phyloP scores from a whole-genome alignment of 2,888 invertebrate genomes.

The Acheta domesticus region DNA sequence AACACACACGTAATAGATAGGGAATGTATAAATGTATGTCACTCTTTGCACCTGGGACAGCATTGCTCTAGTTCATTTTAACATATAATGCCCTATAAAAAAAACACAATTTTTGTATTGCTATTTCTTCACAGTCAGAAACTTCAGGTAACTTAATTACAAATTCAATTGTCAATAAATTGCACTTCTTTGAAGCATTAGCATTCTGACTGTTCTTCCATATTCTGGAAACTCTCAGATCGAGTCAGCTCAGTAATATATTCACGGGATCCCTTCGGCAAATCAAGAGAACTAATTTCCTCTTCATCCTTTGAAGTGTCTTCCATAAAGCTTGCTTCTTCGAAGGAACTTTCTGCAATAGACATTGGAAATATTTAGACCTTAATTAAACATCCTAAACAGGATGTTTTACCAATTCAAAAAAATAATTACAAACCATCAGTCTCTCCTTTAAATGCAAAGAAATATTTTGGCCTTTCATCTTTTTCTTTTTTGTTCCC shows the following conservation, averaged over 20 bases:
- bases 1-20: no score
- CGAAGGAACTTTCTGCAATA: conserved; percentile 35
- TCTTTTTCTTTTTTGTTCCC: conserved; percentile 19
- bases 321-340: conserved; percentile 33
- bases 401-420: neutral
- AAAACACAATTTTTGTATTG: no score
- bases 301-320: conserved; percentile 28
- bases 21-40: no score
- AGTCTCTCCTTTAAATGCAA: conserved; percentile 32
- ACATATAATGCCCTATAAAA: no score
- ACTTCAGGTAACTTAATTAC: neutral
- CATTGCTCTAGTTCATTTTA: no score
- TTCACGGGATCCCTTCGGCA: conserved; percentile 26
- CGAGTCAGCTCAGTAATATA: conserved; percentile 29
- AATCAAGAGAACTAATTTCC: neutral
- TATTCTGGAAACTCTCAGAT: conserved; percentile 27
- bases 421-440: conserved; percentile 31
- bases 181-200: neutral
- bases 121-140: no score
- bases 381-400: neutral
- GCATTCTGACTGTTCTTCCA: neutral
- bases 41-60: no score
- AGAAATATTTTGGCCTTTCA: conserved; percentile 18
- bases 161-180: neutral
- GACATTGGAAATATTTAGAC: neutral